A percentile compares a stretch with the other conserved stretches of the same genome.
Conservation (phyloP, 1,140 invertebrate genomes). For the Panulirus ornatus region DNA sequence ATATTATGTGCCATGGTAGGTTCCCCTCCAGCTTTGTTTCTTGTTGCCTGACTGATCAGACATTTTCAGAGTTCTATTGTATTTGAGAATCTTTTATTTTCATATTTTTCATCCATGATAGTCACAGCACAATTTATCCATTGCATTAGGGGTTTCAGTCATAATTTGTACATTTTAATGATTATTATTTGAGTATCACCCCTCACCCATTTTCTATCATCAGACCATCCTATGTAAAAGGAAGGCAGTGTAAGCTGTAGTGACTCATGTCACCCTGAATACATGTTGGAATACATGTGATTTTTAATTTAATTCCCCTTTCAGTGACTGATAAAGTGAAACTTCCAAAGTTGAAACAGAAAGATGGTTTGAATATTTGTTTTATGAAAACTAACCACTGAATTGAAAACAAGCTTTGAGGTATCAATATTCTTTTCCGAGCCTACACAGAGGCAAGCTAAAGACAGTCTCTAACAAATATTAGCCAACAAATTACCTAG, state of each 20-base stretch:
- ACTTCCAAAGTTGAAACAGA: neutral
- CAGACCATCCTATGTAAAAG: conserved; percentile 64
- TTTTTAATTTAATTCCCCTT: conserved; percentile 2
- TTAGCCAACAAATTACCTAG: too few relatives aligned
- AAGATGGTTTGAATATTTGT: neutral
- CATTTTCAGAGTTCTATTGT: conserved; percentile 22
- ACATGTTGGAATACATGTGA: conserved; percentile 60
- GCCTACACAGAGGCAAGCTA: neutral
- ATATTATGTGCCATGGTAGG: conserved; percentile 65
- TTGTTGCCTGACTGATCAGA: conserved; percentile 10
- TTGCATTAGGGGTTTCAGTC: conserved; percentile 52
- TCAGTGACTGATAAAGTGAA: neutral
- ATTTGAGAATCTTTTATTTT: conserved; percentile 46
- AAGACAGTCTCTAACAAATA: too few relatives aligned
- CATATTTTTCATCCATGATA: conserved; percentile 33
- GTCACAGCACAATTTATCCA: conserved; percentile 61
- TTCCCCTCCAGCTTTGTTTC: conserved; percentile 34
- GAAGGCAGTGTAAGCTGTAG: conserved; percentile 66
- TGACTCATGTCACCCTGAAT: conserved; percentile 65
- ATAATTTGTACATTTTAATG: conserved; percentile 50
- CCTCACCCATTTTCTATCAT: conserved; percentile 56
- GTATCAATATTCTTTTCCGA: neutral
- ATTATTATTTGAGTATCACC: conserved; percentile 13
- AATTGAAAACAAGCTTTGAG: neutral
- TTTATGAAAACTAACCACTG: neutral